Percentiles rank a stretch among this genome's conserved stretches.
These are phyloP conservation scores for Phymanthus crucifer DNA, from an alignment of 92 coral and sea anemone species.

Conservation along the genomic window DNA sequence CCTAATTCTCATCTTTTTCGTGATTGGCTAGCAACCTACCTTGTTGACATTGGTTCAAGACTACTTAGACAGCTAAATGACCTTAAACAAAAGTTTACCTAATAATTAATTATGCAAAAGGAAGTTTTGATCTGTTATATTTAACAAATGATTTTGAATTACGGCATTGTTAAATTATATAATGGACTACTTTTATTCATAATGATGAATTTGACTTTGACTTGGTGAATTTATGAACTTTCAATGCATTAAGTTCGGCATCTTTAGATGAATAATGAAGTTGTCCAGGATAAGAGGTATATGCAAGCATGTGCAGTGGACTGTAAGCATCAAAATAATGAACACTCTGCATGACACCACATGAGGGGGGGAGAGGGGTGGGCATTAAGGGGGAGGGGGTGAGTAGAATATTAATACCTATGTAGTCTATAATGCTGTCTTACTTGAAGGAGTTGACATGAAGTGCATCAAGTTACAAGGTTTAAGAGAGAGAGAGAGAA, in stretches of 20 bases:
- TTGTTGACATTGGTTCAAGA: conserved; percentile 4
- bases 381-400: too few species aligned
- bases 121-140: too few species aligned
- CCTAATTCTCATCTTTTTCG: neutral
- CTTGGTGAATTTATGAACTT: neutral
- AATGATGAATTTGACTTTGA: neutral
- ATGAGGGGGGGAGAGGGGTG: neutral
- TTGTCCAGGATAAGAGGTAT: neutral
- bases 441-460: too few species aligned
- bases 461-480: too few species aligned
- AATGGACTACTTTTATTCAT: neutral
- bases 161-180: too few species aligned
- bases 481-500: too few species aligned
- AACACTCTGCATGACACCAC: too few species aligned
- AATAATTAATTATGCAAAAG: neutral
- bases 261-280: neutral
- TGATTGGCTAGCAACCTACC: neutral
- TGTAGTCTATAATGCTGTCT: too few species aligned
- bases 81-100: neutral
- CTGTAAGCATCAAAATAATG: too few species aligned
- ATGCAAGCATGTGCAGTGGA: neutral
- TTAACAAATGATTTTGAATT: too few species aligned
- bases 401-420: too few species aligned
- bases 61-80: neutral
- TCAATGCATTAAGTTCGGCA: neutral